Base-by-base conservation (phyloP, 2,888 invertebrate species). In the Plebejus argus region DNA sequence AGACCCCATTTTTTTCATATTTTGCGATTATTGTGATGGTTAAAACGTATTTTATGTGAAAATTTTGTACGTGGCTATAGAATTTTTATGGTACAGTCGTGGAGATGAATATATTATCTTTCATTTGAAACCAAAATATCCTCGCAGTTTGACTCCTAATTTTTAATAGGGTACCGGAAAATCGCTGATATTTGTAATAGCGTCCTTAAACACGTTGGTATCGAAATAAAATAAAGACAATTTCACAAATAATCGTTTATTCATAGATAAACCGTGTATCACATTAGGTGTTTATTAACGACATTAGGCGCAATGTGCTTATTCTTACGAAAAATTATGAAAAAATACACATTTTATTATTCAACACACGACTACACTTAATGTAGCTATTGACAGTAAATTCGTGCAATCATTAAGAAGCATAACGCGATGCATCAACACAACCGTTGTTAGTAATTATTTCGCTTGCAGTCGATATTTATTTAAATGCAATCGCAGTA, bases 231-330 rank as follows among this genome's bases (percentile, higher is more conserved):
- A 82, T 87, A 88, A 85, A 85, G 85, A 82, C 84, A 8, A 12
- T 15, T 53, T 83, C 87, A 90, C 90, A 91, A 90, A 90, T 91
- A 72, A 83, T 89, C 85, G 86, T 92, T 93, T 92, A 91, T 90
- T 91, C 89, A 90, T 89, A 91, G 89, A 89, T 90, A 91, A 91
- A 93, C 88, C 87, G 90, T 92, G 91, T 93, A 93, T 93, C 93
- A 93, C 93, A 92, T 92, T 89, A 90, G 90, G 90, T 91, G 92
- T 91, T 91, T 90, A 91, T 90, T 87, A 87, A 91, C 89, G 91
- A 90, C 86, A 88, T 89, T 91, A 93, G 92, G 91, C 93, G 88
- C 90, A 89, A 90, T 92, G 93, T 91, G 91, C 90, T 92, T 91
- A 88, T 82, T 86, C 45, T 85, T 86, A 88, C 82, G 86, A 85